Percentiles rank a stretch among this genome's conserved stretches.
These are phyloP conservation scores for Macropodus opercularis DNA, from an alignment of 2,797 vertebrate genomes.

Conservation along the genomic window DNA sequence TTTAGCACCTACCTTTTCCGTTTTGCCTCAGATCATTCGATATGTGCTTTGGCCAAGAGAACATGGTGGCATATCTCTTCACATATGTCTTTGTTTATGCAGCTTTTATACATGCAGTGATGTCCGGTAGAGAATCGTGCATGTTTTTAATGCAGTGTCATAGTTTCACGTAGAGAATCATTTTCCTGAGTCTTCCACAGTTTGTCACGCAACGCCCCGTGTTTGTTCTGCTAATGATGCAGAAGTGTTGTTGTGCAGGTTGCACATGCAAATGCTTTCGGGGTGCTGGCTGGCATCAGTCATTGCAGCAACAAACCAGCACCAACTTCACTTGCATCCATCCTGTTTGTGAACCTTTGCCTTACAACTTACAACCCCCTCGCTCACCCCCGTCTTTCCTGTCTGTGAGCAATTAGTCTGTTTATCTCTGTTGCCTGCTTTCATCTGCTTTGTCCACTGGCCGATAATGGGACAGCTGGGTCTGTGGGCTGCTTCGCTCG, in stretches of 20 bases:
- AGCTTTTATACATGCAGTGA: too few relatives aligned
- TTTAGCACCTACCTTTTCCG: too few relatives aligned
- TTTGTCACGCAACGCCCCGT: neutral
- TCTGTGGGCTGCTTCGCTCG: conserved; percentile 45
- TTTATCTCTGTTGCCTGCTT: conserved; percentile 77
- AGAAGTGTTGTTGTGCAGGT: conserved; percentile 12
- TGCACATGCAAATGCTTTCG: conserved; percentile 29
- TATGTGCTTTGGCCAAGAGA: too few relatives aligned
- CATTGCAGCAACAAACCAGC: conserved; percentile 8
- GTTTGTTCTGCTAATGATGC: conserved; percentile 44
- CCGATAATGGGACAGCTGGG: conserved; percentile 62
- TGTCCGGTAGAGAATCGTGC: too few relatives aligned
- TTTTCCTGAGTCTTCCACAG: conserved; percentile 13
- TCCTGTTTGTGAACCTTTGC: conserved; percentile 48
- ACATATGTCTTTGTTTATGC: too few relatives aligned
- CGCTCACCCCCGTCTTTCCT: conserved; percentile 44
- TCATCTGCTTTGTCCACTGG: conserved; percentile 71
- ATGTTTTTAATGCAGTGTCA: too few relatives aligned
- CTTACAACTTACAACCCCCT: conserved; percentile 36
- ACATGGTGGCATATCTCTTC: too few relatives aligned
- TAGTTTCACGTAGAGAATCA: too few relatives aligned
- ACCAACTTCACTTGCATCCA: conserved; percentile 36
- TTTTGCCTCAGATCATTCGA: too few relatives aligned
- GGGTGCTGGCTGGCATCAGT: conserved; percentile 13
- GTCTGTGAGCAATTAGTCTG: conserved; percentile 78